phyloP scores from a whole-genome alignment of 2,113 vertebrate species.

The Malurus alboscapulatus region DNA sequence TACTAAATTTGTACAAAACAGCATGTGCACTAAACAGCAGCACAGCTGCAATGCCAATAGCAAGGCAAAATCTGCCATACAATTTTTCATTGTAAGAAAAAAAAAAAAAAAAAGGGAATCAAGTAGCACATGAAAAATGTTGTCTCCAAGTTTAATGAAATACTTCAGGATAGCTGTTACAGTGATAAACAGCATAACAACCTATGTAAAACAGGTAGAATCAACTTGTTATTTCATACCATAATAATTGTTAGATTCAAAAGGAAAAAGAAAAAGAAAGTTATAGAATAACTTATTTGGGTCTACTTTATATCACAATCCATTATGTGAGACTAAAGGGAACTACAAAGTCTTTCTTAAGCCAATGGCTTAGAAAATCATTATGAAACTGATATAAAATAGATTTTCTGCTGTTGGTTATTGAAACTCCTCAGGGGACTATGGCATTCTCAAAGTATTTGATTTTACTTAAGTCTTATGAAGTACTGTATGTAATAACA shows the following conservation, averaged over 20 bases:
- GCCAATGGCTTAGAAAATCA: slow-evolving; percentile 39
- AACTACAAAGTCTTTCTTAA: slow-evolving; percentile 31
- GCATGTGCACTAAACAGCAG: neutral
- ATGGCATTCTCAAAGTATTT: neutral
- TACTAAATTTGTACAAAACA: neutral
- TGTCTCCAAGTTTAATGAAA: neutral
- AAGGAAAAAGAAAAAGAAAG: neutral
- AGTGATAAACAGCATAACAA: neutral
- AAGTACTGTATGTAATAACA: neutral
- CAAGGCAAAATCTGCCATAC: neutral
- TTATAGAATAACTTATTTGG: neutral
- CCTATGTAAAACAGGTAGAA: neutral
- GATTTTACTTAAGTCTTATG: neutral
- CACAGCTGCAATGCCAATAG: neutral
- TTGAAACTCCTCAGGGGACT: neutral
- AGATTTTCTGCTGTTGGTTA: slow-evolving; percentile 20
- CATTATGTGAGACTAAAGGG: slow-evolving; percentile 14
- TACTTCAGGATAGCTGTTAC: neutral
- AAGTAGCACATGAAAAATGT: neutral
- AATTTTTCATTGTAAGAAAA: neutral
- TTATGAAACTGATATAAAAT: slow-evolving; percentile 12
- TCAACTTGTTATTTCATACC: neutral
- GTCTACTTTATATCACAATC: neutral
- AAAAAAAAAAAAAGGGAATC: neutral
- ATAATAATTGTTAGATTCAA: neutral